Conservation (phyloP, 1,140 invertebrate species). For the Rhagoletis zephyria region DNA sequence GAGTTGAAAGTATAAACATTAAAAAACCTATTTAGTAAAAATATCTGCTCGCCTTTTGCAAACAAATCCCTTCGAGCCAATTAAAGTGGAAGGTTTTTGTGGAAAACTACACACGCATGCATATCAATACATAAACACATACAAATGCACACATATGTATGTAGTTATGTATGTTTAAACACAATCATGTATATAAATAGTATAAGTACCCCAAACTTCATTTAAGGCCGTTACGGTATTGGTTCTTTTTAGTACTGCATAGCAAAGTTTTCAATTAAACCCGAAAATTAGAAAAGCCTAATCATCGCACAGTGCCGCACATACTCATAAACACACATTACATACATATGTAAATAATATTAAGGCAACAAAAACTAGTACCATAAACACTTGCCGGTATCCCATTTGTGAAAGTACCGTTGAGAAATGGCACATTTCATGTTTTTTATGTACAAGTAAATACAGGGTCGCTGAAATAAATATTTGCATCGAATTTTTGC, state of each 20-base stretch:
- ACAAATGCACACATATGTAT: neutral
- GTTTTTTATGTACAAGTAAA: no score
- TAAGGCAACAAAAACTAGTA: no score
- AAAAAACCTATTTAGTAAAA: neutral
- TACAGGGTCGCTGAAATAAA: no score
- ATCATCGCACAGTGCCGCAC: neutral
- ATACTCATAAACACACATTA: neutral
- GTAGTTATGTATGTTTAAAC: neutral
- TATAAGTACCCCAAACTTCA: neutral
- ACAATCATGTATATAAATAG: neutral
- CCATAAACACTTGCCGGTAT: no score
- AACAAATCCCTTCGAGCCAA: neutral
- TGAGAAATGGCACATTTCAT: no score
- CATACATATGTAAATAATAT: no score
- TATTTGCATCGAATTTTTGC: no score
- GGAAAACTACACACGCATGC: no score
- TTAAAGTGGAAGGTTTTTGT: no score
- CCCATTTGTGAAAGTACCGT: no score
- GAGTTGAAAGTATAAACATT: neutral
- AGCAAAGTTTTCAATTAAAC: conserved; percentile 21
- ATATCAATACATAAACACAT: no score
- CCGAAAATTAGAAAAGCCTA: conserved; percentile 40
- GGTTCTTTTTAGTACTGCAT: neutral
- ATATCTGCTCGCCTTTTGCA: neutral
- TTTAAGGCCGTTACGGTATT: neutral